Percentiles rank a stretch among this genome's conserved stretches.
phyloP scores from a whole-genome alignment of 2,113 vertebrate species.

The Sinocyclocheilus maitianheensis region DNA sequence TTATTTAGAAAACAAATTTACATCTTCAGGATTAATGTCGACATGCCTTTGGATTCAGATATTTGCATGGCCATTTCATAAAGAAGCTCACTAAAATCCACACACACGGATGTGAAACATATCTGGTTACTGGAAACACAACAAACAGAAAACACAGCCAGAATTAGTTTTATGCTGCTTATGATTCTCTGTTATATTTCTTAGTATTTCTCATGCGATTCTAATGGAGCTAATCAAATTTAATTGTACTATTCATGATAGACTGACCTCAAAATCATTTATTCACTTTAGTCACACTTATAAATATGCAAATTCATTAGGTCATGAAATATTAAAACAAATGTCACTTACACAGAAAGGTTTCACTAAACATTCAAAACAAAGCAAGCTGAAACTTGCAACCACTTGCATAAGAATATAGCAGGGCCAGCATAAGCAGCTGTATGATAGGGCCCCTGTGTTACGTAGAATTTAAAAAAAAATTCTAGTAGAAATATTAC shows the following conservation, averaged over 20 bases:
- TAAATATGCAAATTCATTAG: not conserved
- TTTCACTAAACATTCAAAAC: too few species aligned
- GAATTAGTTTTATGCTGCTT: not conserved
- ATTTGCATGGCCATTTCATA: not conserved
- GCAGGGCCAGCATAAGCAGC: too few species aligned
- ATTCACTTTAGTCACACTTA: not conserved
- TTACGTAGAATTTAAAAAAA: too few species aligned
- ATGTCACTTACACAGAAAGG: not conserved
- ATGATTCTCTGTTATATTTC: not conserved
- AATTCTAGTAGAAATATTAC: too few species aligned
- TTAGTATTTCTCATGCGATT: not conserved
- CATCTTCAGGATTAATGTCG: not conserved
- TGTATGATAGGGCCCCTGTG: too few species aligned
- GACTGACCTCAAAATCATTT: not conserved
- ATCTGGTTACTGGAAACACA: not conserved
- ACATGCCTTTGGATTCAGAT: not conserved
- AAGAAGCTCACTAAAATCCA: not conserved
- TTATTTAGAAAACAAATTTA: not conserved
- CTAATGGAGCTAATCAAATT: not conserved
- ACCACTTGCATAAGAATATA: too few species aligned
- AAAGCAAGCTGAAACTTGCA: too few species aligned
- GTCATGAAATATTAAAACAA: not conserved
- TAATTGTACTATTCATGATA: not conserved
- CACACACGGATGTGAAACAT: not conserved
- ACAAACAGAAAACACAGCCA: not conserved